Evolutionary conservation across 1,140 invertebrate genomes (phyloP), one percentile per base, ranked within the genome.

Genomic region (Heliconius congener): DNA sequence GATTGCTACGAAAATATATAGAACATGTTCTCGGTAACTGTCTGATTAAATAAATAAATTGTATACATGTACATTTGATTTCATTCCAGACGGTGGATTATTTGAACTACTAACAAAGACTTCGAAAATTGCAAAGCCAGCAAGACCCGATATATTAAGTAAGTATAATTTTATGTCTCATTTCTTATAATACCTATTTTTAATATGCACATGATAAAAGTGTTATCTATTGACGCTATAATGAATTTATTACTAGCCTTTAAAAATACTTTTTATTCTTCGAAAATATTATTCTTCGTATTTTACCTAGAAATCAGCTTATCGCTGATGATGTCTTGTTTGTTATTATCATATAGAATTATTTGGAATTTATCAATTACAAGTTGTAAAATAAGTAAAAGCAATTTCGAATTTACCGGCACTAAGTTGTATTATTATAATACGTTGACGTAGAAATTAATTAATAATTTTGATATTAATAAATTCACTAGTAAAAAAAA

Each of bases 231-330:
- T 27, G 60, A 66, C 60, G n/a, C 23, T 30, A 66, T 57, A 57
- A 57, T 66, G 3, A 66, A 27, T 66, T 66, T 66, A 27, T 66
- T 66, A 66, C 60, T 16, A 3, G 55, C 55, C 13, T 30, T 27
- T 23, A 60, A 9, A 60, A 60, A 60, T 60, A 60, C n/a, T 23
- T 66, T 66, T 66, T 66, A 66, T 27, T 57, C n/a, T 57, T 57
- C 55, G 19, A 30, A 27, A 27, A 66, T 66, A 30, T 66, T 1
- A 66, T 66, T 66, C 23, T 3, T 27, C 8, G 1, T 1, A 8
- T 60, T 60, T 23, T 60, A 27, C 3, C 57, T 5, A 66, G 8
- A 57, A 57, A 9, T 57, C 18, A 19, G 52, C 19, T 57, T 57
- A n/a, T 57, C 19, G 19, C 8, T 57, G 8, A 57, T 57, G 8